phyloP scores from a whole-genome alignment of 2,888 invertebrate species.

The Coleophora deauratella region DNA sequence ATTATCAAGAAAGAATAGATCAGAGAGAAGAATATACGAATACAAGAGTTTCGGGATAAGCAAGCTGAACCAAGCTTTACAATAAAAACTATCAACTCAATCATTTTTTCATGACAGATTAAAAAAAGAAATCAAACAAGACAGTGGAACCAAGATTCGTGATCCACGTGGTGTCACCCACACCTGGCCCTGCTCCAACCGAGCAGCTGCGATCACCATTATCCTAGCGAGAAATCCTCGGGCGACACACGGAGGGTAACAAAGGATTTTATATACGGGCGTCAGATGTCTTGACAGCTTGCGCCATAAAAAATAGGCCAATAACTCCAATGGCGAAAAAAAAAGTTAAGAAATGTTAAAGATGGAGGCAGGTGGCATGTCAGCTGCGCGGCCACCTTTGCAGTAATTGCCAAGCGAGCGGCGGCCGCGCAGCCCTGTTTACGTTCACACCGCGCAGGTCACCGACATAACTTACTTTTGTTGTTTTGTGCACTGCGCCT shows the following conservation, averaged over 20 bases:
- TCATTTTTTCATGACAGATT: too few species aligned
- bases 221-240: conserved; percentile 22
- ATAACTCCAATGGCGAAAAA: conserved; percentile 68
- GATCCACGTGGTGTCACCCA: conserved; percentile 48
- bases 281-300: conserved; percentile 68
- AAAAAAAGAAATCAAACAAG: conserved; percentile 11
- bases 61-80: too few species aligned
- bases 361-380: conserved; percentile 65
- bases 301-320: conserved; percentile 73
- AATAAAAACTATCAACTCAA: too few species aligned
- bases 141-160: conserved; percentile 30
- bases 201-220: conserved; percentile 9
- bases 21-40: too few species aligned
- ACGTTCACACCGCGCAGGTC: conserved; percentile 43
- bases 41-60: too few species aligned
- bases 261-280: conserved; percentile 44
- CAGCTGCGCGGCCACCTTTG: conserved; percentile 72
- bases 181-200: conserved; percentile 40
- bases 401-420: conserved; percentile 56
- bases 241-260: conserved; percentile 27
- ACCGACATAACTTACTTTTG: conserved; percentile 18
- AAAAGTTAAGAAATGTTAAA: conserved; percentile 66
- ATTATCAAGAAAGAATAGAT: too few species aligned
- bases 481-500: conserved; percentile 7
- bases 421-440: conserved; percentile 32